Evolutionary conservation across 2,888 invertebrate genomes (phyloP).

Genomic region (Volucella inflata): DNA sequence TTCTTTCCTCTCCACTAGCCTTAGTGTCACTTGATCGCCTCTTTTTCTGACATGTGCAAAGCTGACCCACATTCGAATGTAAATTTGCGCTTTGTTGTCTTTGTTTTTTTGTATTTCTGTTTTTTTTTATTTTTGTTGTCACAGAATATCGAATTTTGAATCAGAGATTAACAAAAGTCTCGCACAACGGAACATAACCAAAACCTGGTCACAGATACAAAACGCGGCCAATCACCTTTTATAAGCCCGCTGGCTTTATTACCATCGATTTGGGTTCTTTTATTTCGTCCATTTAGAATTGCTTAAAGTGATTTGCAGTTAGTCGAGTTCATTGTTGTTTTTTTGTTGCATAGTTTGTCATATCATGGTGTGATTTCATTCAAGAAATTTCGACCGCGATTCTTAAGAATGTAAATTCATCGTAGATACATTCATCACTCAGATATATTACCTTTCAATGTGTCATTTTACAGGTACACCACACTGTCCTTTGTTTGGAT

Average conservation of each 20-base stretch:
- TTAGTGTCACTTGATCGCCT: too few relatives aligned
- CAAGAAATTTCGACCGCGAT: too few relatives aligned
- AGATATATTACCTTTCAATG: constrained; percentile 69
- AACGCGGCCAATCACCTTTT: background rate
- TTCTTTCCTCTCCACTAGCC: too few relatives aligned
- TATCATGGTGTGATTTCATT: too few relatives aligned
- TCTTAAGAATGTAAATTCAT: constrained; percentile 19
- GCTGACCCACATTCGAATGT: constrained; percentile 2
- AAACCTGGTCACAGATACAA: background rate
- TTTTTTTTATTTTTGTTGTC: background rate
- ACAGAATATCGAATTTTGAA: too few relatives aligned
- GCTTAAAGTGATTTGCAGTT: too few relatives aligned
- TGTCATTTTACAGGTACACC: constrained; percentile 62
- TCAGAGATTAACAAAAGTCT: background rate
- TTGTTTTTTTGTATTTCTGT: background rate
- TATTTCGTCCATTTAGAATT: too few relatives aligned
- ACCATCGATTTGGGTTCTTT: too few relatives aligned
- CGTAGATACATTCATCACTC: constrained; percentile 62
- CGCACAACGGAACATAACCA: background rate
- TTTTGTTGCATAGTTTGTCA: too few relatives aligned
- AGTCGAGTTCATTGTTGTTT: too few relatives aligned
- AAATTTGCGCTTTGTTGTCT: background rate
- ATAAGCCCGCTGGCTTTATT: too few relatives aligned
- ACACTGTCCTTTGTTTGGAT: constrained; percentile 53
- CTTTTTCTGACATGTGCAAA: background rate